Evolutionary conservation across 2,797 vertebrate species (phyloP), one percentile per base, ranked within the genome.

Genomic region (Sebastolobus altivelis): DNA sequence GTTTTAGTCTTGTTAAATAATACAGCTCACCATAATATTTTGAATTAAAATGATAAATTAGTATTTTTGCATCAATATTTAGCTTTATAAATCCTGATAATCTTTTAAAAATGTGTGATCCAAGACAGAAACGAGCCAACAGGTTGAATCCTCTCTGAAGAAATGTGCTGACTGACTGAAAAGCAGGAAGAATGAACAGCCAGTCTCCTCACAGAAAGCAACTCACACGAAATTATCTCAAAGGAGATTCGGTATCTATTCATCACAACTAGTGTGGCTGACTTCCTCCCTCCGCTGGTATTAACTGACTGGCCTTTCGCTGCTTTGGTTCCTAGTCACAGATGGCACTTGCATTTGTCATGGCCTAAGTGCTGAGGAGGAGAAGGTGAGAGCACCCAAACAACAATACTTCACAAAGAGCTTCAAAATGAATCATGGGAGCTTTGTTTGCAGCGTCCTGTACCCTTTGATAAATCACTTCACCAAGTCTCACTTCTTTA

Each of bases 261-360:
- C 73, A 91, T 94, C 92, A 90, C 81, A 67, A 84, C 83, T 81
- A 86, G 86, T 67, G 69, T 65, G 82, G 79, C 79, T 85, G 90
- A 85, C 84, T 84, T 82, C 74, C 63, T 75, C 71, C 77, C 70
- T 73, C 55, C 20, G 6, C 69, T 66, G 25, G 77, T 75, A 66
- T 89, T 80, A 87, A 82, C 75, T 74, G 81, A 84, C 68, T 77
- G 74, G 66, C 79, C 78, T 86, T 90, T 85, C 5, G 20, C 78
- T 82, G 74, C 80, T 80, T 72, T 87, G 85, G 71, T 72, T 88
- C 66, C 77, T 81, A 80, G 86, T 88, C 87, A 83, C 82, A 91
- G 77, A 69, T 86, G 91, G 87, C 92, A 87, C 88, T 85, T 77
- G 60, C 86, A 93, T 93, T 93, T 90, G 86, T 93, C 92, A 92